Base-by-base conservation (phyloP, 2,797 vertebrate genomes). In the Hyperoplus lanceolatus region DNA sequence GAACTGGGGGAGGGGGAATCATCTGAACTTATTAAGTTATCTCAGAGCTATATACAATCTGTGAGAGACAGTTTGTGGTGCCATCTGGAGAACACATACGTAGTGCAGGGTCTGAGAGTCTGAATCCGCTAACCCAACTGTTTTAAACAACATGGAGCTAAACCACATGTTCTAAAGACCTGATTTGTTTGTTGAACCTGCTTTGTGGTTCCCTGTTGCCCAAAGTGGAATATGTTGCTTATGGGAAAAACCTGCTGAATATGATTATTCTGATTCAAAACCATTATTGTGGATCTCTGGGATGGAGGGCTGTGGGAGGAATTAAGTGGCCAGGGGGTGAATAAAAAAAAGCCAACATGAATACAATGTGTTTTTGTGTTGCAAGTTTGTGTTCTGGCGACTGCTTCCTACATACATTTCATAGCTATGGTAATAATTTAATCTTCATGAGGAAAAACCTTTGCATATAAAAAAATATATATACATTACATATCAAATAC, bases 61-160 rank as follows among this genome's bases (percentile, higher is more conserved):
- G 79, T 6, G 80, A 59, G 59, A 72, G 76, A 74, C 55, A 45
- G 71, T 63, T 83, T 38, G 79, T 0, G 39, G 62, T 74, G 82
- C 90, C 91, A 93, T 93, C 91, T 93, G 91, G 87, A 82, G 84
- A 88, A 77, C 83, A 67, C 83, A 29, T 29, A 9, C 42, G 70
- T 48, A 89, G 86, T 81, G 60, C 73, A 50, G 50, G 43, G 77
- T 80, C 85, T 57, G 69, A 21, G 21, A 3, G 29, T 29, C 48
- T 78, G 67, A 89, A 86, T 74, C 80, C 56, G 16, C 75, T 62
- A 84, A 80, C 81, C 77, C 85, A 45, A 84, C 77, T 41, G 84
- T 85, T 82, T 88, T 82, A 57, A 84, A 85, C 82, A 80, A 81
- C 81, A 76, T 51, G 62, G 64, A 85, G 76, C 84, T 80, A 58